A percentile compares a stretch with the other conserved stretches of the same genome.
phyloP scores from a whole-genome alignment of 2,888 invertebrate species.

The Galerucella pusilla region DNA sequence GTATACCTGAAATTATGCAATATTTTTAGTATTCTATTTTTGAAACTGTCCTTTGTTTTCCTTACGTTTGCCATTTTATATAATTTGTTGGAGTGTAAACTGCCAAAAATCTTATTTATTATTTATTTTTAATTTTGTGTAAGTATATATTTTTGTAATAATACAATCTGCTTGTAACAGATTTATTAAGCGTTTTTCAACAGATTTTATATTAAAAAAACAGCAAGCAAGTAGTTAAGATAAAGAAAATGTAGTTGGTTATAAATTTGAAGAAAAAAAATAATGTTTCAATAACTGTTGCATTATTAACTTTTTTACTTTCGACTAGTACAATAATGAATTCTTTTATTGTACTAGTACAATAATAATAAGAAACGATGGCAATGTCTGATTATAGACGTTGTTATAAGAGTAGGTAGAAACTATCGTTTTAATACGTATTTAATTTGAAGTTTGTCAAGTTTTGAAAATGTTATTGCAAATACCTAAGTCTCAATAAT shows the following conservation, averaged over 20 bases:
- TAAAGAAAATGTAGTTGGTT: not conserved
- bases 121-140: slow-evolving; percentile 46
- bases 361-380: too few species aligned
- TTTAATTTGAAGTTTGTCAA: too few species aligned
- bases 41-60: slow-evolving; percentile 47
- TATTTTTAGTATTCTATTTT: slow-evolving; percentile 37
- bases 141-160: slow-evolving; percentile 35
- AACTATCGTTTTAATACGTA: too few species aligned
- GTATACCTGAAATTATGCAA: slow-evolving; percentile 47
- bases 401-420: too few species aligned
- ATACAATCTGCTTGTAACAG: slow-evolving; percentile 10
- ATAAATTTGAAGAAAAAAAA: not conserved
- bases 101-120: slow-evolving; percentile 47
- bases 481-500: too few species aligned
- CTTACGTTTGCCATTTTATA: slow-evolving; percentile 47
- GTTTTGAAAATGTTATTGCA: too few species aligned
- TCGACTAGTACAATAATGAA: too few species aligned
- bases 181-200: not conserved
- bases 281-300: too few species aligned
- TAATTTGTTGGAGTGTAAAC: slow-evolving; percentile 33
- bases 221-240: not conserved
- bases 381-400: too few species aligned
- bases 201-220: not conserved
- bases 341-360: too few species aligned
- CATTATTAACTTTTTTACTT: too few species aligned